Base-by-base conservation (phyloP, 2,113 vertebrate genomes). In the Scartelaos histophorus region DNA sequence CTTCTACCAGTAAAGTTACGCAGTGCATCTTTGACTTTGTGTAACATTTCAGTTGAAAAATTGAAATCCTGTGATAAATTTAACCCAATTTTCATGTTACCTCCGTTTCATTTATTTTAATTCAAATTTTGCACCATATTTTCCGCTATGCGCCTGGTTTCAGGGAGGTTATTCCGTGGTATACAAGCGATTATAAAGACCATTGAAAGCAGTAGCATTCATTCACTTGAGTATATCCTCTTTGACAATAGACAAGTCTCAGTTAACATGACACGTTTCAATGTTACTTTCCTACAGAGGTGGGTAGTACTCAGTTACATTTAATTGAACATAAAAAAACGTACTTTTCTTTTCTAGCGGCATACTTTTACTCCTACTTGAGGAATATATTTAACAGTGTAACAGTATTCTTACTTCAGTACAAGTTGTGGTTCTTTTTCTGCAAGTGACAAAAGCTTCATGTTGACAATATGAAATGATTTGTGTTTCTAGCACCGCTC, bases 201-300 rank as follows among this genome's bases (percentile, higher is more conserved):
- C 65, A 56, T 80, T 57, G 75, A 80, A 85, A 84, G 85, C 84
- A 74, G 71, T 62, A 77, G 78, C 81, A 85, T 84, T 82, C 74
- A 74, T 85, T 87, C 73, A 66, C 54, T 74, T 67, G 74, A 84
- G 68, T 81, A 87, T 80, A 80, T 81, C 78, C 72, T 81, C 34
- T 81, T 75, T 2, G 46, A 74, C 12, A 24, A 79, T 66, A 46
- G 67, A 80, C 81, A 72, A 22, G 17, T 61, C 58, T 61, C 58
- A 61, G 16, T 16, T 19, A 25, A 67, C 16, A 68, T 67, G 66
- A 67, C 77, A 86, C 78, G 67, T 69, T 72, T 81, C 76, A 72
- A 74, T 79, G 78, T 85, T 66, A 65, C 74, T 54, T 49, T 67
- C 82, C 68, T 60, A 70, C 34, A 43, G 38, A 43, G 10, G 38